Conservation (phyloP, 2,113 vertebrate genomes). For the Pardalotus punctatus region DNA sequence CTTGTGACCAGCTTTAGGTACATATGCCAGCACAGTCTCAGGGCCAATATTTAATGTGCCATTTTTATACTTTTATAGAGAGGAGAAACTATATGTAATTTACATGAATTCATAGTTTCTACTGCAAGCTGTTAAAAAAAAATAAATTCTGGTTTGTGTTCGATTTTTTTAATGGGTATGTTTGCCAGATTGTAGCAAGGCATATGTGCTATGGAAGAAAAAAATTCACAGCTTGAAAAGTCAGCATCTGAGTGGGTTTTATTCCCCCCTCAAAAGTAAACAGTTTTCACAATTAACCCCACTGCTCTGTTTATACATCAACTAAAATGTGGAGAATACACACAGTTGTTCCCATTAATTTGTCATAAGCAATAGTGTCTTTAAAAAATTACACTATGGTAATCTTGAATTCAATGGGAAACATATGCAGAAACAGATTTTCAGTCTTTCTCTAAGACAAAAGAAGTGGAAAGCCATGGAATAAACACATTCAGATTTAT, state of each 20-base stretch:
- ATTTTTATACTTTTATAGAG: background rate
- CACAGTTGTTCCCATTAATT: slow-evolving; percentile 71
- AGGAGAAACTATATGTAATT: background rate
- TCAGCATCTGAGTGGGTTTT: slow-evolving; percentile 20
- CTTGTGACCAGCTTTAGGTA: background rate
- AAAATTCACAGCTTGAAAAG: slow-evolving; percentile 46
- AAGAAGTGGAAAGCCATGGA: background rate
- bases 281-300: slow-evolving; percentile 60
- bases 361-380: slow-evolving; percentile 61
- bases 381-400: slow-evolving; percentile 46
- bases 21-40: background rate
- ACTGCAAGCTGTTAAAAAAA: background rate
- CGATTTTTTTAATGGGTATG: background rate
- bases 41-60: background rate
- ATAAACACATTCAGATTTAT: background rate
- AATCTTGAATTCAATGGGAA: slow-evolving; percentile 45
- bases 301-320: slow-evolving; percentile 64
- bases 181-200: background rate
- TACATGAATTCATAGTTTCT: background rate
- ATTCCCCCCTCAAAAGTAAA: slow-evolving; percentile 17
- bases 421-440: slow-evolving; percentile 70
- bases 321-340: slow-evolving; percentile 55
- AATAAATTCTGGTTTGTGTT: background rate
- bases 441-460: slow-evolving; percentile 21
- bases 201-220: slow-evolving; percentile 20